A percentile compares a stretch with the other conserved stretches of the same genome.
phyloP scores from a whole-genome alignment of 2,113 vertebrate genomes.

The Podocnemis expansa region DNA sequence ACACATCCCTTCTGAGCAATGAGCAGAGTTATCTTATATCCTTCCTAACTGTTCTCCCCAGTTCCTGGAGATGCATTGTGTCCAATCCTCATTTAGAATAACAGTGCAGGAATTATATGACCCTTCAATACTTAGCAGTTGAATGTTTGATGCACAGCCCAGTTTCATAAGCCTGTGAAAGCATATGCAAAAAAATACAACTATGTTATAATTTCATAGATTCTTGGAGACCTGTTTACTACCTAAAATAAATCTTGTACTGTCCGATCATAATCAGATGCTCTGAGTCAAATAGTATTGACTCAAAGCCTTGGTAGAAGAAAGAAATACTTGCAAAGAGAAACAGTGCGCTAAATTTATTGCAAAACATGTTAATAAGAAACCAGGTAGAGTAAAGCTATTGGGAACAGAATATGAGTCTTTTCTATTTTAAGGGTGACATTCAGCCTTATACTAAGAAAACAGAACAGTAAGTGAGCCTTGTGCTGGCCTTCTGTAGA shows the following conservation, averaged over 20 bases:
- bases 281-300: neutral
- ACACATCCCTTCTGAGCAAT: neutral
- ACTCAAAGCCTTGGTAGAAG: neutral
- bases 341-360: neutral
- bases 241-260: neutral
- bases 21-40: neutral
- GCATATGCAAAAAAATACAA: neutral
- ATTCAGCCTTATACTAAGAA: neutral
- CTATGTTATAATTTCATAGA: neutral
- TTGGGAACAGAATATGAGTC: neutral
- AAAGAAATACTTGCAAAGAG: neutral
- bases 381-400: accelerated
- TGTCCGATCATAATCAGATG: neutral
- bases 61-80: neutral
- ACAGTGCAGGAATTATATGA: neutral
- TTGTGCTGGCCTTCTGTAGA: neutral
- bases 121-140: neutral
- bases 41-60: neutral
- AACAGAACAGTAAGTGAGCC: neutral
- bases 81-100: neutral
- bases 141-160: neutral
- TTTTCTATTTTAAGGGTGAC: neutral
- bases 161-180: neutral
- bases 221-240: neutral
- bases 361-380: neutral